Percentiles rank a stretch among this genome's conserved stretches.
These are phyloP conservation scores for Elaphurus davidianus DNA, from an alignment of 2,113 vertebrate species.

Conservation along the genomic window DNA sequence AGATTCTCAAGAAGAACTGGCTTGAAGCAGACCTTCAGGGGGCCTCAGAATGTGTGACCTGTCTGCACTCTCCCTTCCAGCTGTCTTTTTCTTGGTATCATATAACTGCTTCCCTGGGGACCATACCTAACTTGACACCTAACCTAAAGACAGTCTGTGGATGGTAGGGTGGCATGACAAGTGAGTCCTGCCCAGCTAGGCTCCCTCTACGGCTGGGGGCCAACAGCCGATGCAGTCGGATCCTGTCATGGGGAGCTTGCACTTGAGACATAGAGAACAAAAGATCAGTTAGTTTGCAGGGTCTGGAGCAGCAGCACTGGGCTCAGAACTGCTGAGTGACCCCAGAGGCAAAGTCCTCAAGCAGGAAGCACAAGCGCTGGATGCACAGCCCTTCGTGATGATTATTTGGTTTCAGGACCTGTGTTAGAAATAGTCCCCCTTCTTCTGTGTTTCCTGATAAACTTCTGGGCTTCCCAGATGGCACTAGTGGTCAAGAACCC, in stretches of 20 bases:
- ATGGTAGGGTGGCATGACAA: not conserved
- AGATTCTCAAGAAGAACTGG: not conserved
- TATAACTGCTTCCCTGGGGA: not conserved
- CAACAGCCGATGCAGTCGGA: not conserved
- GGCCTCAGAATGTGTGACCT: not conserved
- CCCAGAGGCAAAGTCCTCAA: not conserved
- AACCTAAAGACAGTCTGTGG: not conserved
- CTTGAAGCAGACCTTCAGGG: not conserved
- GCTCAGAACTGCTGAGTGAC: not conserved
- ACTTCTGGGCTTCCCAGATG: not conserved
- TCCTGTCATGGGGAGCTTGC: not conserved
- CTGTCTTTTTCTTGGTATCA: not conserved
- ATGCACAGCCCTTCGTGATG: not conserved
- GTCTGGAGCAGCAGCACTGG: not conserved
- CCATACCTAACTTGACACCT: not conserved
- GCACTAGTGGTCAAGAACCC: not conserved
- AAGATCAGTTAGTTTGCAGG: not conserved
- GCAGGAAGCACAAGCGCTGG: not conserved
- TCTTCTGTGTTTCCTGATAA: not conserved
- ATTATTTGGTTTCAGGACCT: not conserved
- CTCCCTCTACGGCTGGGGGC: not conserved
- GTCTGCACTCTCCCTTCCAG: not conserved
- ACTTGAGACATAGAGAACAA: not conserved
- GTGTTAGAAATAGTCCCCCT: not conserved
- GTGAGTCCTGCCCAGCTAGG: not conserved